These are phyloP conservation scores for Apotomis turbidana DNA, from an alignment of 2,888 invertebrate species.

Conservation along the genomic window DNA sequence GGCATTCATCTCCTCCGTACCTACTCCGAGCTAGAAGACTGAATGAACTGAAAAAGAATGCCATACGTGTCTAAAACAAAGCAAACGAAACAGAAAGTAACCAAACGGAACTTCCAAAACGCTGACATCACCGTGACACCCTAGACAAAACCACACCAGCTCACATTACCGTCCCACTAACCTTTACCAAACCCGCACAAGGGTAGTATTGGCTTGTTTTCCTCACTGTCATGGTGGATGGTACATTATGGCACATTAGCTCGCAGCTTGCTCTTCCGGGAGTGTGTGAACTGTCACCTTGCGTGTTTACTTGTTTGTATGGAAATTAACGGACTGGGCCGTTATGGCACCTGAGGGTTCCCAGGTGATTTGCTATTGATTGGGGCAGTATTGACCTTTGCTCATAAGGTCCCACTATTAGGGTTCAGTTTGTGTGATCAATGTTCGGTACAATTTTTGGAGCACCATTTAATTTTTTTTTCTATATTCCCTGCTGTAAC, in stretches of 20 bases:
- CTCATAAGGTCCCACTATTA: too few relatives aligned
- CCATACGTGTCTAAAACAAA: slow-evolving; percentile 3
- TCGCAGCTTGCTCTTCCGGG: slow-evolving; percentile 78
- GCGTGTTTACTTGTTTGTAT: slow-evolving; percentile 60
- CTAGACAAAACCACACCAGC: slow-evolving; percentile 45
- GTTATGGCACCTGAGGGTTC: slow-evolving; percentile 44
- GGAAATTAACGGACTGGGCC: slow-evolving; percentile 64
- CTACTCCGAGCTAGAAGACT: too few relatives aligned
- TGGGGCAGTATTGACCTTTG: too few relatives aligned
- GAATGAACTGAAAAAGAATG: too few relatives aligned
- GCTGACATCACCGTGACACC: slow-evolving; percentile 61
- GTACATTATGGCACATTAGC: slow-evolving; percentile 45
- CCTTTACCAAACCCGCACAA: neutral
- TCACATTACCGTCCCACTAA: neutral
- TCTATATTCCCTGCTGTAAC: too few relatives aligned
- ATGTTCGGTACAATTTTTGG: too few relatives aligned
- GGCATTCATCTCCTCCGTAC: too few relatives aligned
- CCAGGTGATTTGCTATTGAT: slow-evolving; percentile 11
- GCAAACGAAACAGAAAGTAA: slow-evolving; percentile 46
- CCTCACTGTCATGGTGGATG: slow-evolving; percentile 11
- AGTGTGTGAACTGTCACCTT: slow-evolving; percentile 76
- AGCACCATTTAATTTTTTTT: too few relatives aligned
- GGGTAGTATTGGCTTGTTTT: neutral
- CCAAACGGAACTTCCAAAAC: slow-evolving; percentile 67
- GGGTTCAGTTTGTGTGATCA: too few relatives aligned